Evolutionary conservation across 2,888 invertebrate species (phyloP), one percentile per base, ranked within the genome.

Genomic region (Invenusta paracnida): DNA sequence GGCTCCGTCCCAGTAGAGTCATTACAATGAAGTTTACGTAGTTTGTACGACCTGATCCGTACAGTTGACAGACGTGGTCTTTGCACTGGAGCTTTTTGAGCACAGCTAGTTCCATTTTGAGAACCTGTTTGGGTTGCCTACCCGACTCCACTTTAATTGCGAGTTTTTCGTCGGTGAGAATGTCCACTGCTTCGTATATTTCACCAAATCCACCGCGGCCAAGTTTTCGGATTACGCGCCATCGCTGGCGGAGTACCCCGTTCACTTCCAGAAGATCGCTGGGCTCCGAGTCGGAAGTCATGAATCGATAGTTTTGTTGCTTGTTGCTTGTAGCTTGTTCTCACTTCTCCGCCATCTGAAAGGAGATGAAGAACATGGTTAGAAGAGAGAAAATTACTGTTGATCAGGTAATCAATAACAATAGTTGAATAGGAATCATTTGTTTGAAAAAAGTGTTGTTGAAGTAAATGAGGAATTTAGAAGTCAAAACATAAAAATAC

Each of bases 31-130:
- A 99, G 93, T 99, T 99, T 93, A 98, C 99, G 87, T 96, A 94
- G 90, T 99, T 98, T 92, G 98, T 99, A 29, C 98, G 94, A 0
- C 99, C 99, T 93, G 98, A 99, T 84, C 98, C 99, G 90, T 98
- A 98, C 92, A 99, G 99, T 86, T 97, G 95, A 91, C 99, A 99
- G 73, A 98, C 97, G 91, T 99, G 98, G 90, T 97, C 97, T 90
- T 96, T 96, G 89, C 96, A 95, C 95, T 91, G 30, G 89, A 89
- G 85, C 92, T 98, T 97, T 91, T 99, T 97, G 48, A 99, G 93
- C 73, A 99, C 99, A 29, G 99, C 98, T 30, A 99, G 99, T 92
- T 99, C 99, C 99, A 99, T 99, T 93, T 99, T 99, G 86, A 99
- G 94, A 88, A 99, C 98, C 92, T 98, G 97, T 90, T 99, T 99